These are phyloP conservation scores for Drosophila falleni DNA, from an alignment of 2,888 invertebrate genomes.

Conservation along the genomic window DNA sequence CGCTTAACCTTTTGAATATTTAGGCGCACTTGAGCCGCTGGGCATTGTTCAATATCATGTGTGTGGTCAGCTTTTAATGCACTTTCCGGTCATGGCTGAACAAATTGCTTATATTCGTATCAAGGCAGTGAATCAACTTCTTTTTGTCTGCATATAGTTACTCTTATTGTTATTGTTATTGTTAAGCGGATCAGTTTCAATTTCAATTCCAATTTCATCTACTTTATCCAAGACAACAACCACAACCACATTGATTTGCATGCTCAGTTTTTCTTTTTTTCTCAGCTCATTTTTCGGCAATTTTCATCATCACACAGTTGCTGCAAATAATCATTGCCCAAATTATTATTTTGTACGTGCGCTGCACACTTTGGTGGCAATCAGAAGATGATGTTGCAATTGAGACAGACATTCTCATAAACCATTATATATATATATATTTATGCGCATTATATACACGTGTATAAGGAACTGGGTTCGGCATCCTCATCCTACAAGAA, in stretches of 20 bases:
- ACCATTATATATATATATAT: not conserved
- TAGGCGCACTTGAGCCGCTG: conserved; percentile 51
- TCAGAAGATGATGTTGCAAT: conserved; percentile 36
- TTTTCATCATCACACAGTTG: conserved; percentile 44
- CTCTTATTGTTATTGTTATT: conserved; percentile 9
- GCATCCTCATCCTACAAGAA: conserved; percentile 14
- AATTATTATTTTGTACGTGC: conserved; percentile 69
- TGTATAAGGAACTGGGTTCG: conserved; percentile 36
- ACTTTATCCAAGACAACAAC: conserved; percentile 2
- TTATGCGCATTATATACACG: conserved; percentile 15
- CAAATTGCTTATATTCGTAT: conserved; percentile 21
- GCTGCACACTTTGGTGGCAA: conserved; percentile 58
- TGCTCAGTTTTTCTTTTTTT: conserved; percentile 30
- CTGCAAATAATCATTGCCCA: conserved; percentile 10
- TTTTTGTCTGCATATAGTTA: conserved; percentile 18
- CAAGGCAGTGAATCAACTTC: conserved; percentile 43
- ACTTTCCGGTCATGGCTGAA: conserved; percentile 58
- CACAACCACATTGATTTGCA: conserved; percentile 61
- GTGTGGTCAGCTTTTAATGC: conserved; percentile 56
- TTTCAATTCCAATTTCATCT: conserved; percentile 10
- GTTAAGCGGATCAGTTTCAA: conserved; percentile 72
- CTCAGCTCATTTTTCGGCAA: conserved; percentile 56
- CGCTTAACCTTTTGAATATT: conserved; percentile 77
- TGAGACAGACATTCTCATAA: conserved; percentile 19
- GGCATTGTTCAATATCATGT: conserved; percentile 25